Evolutionary conservation across 2,113 vertebrate species (phyloP).

Genomic region (Martes martes): DNA sequence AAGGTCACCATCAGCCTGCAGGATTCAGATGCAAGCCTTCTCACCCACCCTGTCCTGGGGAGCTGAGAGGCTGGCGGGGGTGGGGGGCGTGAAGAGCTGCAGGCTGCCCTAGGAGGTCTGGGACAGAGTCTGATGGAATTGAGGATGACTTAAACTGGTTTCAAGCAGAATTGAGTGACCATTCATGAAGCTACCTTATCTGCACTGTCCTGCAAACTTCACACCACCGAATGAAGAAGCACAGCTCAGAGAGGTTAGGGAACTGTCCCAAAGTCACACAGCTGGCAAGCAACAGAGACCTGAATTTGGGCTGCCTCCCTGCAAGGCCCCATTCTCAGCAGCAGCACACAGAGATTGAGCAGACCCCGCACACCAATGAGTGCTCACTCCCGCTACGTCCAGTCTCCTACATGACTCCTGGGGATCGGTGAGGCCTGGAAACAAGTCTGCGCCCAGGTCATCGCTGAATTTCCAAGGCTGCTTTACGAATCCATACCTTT

Average conservation of each 20-base stretch:
- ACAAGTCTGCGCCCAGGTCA: not conserved
- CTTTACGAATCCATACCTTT: not conserved
- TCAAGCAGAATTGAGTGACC: not conserved
- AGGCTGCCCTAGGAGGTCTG: not conserved
- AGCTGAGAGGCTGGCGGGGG: not conserved
- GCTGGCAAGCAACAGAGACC: no score
- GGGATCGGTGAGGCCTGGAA: fast-evolving
- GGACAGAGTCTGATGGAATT: no score
- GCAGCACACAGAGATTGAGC: not conserved
- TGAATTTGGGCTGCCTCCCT: not conserved
- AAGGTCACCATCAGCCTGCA: not conserved
- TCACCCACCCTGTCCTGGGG: not conserved
- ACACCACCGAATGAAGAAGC: not conserved
- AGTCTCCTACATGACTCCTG: not conserved
- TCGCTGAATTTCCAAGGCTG: not conserved
- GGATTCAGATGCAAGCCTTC: not conserved
- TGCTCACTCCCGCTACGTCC: fast-evolving
- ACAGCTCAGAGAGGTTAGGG: not conserved
- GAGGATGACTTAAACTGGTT: not conserved
- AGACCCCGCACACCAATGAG: fast-evolving
- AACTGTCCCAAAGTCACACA: not conserved
- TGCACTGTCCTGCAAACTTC: not conserved
- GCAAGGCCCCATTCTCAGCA: not conserved
- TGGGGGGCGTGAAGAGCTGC: fast-evolving
- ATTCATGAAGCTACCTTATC: not conserved